Percentiles rank a stretch among this genome's conserved stretches.
Conservation (phyloP, 2,113 vertebrate genomes). For the Colossoma macropomum region DNA sequence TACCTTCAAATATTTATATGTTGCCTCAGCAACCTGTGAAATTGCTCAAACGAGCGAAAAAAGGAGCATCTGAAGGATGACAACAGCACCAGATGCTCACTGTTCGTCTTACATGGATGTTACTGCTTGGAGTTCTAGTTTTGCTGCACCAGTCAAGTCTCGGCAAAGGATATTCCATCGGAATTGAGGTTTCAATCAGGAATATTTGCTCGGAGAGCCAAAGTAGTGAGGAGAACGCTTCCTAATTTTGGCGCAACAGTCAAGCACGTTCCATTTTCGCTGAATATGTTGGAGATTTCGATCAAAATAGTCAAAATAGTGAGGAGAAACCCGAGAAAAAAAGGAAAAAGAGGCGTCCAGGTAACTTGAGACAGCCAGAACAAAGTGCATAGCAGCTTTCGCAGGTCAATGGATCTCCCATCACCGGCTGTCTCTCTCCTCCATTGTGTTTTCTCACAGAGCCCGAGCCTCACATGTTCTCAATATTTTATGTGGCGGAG, state of each 20-base stretch:
- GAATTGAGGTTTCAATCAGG: too few species aligned
- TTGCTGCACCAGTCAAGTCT: not conserved
- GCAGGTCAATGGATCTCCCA: slow-evolving; percentile 34
- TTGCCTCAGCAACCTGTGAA: slow-evolving; percentile 42
- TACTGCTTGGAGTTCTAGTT: not conserved
- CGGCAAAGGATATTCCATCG: not conserved
- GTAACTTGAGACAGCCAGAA: not conserved
- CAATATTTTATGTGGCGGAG: slow-evolving; percentile 60
- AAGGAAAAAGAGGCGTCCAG: too few species aligned
- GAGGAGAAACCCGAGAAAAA: too few species aligned
- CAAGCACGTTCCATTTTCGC: too few species aligned
- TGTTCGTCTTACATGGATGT: slow-evolving; percentile 20
- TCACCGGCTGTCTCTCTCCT: slow-evolving; percentile 32
- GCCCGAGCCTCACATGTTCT: slow-evolving; percentile 38
- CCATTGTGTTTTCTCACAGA: slow-evolving; percentile 36
- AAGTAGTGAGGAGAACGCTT: too few species aligned
- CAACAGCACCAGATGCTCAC: slow-evolving; percentile 19
- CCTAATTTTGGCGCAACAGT: too few species aligned
- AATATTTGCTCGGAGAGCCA: too few species aligned
- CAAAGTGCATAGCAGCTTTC: slow-evolving; percentile 17
- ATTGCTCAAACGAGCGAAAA: slow-evolving; percentile 24
- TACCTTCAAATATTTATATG: slow-evolving; percentile 50
- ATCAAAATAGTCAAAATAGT: too few species aligned
- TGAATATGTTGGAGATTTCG: too few species aligned
- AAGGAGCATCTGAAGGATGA: slow-evolving; percentile 7